Evolutionary conservation across 2,113 vertebrate species (phyloP).

Genomic region (Corynorhinus townsendii): DNA sequence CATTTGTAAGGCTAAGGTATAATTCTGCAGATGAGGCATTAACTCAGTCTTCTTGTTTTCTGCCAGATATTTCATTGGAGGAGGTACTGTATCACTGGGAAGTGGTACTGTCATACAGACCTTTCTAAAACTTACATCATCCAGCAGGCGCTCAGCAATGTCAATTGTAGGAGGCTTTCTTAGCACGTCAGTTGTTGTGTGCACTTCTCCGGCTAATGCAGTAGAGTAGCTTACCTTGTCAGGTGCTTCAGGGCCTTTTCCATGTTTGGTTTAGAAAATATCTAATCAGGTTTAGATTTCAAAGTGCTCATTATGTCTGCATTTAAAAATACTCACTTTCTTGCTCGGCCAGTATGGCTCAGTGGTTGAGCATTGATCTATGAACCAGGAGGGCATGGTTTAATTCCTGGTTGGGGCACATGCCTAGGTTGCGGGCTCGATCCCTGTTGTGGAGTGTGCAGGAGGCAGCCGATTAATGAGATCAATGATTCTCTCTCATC

Average conservation of each 20-base stretch:
- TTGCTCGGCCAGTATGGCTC: not conserved
- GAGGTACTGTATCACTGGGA: not conserved
- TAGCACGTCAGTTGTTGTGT: not conserved
- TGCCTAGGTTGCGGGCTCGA: no score
- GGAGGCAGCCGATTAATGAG: no score
- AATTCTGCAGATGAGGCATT: not conserved
- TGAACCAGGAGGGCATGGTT: no score
- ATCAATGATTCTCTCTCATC: no score
- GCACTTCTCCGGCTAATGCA: not conserved
- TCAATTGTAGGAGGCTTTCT: not conserved
- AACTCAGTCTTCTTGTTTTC: not conserved
- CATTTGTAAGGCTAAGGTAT: not conserved
- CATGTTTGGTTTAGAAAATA: not conserved
- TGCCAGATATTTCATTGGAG: not conserved
- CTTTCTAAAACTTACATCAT: not conserved
- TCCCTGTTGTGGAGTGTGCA: no score
- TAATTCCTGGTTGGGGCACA: no score
- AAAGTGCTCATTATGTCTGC: not conserved
- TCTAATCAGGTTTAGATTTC: not conserved
- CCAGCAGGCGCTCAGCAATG: not conserved
- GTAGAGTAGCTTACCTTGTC: not conserved
- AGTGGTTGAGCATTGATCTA: no score
- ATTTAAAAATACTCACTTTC: not conserved
- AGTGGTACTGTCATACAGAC: not conserved
- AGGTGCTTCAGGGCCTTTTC: not conserved